Base-by-base conservation (phyloP, 92 coral and sea anemone species). In the Porites rus region DNA sequence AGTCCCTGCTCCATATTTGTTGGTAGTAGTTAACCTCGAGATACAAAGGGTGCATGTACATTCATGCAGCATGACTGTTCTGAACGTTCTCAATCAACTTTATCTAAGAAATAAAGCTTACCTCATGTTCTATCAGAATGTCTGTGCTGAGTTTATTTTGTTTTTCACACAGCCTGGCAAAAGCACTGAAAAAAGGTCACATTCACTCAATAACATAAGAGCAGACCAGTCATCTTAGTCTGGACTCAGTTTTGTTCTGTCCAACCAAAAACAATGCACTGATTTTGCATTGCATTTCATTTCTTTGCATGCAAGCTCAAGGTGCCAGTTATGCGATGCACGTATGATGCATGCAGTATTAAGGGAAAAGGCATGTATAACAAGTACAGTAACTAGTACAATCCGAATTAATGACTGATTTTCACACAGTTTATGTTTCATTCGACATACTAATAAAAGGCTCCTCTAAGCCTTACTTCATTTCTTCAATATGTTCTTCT, bases 91-190 rank as follows among this genome's bases (percentile, higher is more conserved):
- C 2, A 38, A 38, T 38, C 7, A 38, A 38, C 46, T 38, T 38
- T 38, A 38, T 38, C 46, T 38, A 38, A 38, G 6, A 38, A 38
- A 38, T 3, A 4, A 59, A 8, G 19, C 80, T 61, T n/a, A 96
- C 98, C 98, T 96, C 89, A 61, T 90, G 95, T 24, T 96, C 87
- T 86, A 88, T 88, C 50, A 92, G 96, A 58, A 96, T 90, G 28
- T 91, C 90, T 51, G 88, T 81, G 58, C 96, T 92, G 56, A 96
- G 78, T 66, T 92, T 88, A 73, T 92, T 83, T 67, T 95, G 96
- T 66, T 74, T 83, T 28, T 77, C 91, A 86, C 90, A 88, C 14
- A 86, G 63, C 31, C 52, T 50, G 16, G 92, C 93, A 83, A 88
- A 76, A 4, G 76, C 81, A 22, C 98, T 95, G 77, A 53, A 83